Percentiles rank a stretch among this genome's conserved stretches.
Evolutionary conservation across 2,888 invertebrate species (phyloP).

Genomic region (Sicus ferrugineus): DNA sequence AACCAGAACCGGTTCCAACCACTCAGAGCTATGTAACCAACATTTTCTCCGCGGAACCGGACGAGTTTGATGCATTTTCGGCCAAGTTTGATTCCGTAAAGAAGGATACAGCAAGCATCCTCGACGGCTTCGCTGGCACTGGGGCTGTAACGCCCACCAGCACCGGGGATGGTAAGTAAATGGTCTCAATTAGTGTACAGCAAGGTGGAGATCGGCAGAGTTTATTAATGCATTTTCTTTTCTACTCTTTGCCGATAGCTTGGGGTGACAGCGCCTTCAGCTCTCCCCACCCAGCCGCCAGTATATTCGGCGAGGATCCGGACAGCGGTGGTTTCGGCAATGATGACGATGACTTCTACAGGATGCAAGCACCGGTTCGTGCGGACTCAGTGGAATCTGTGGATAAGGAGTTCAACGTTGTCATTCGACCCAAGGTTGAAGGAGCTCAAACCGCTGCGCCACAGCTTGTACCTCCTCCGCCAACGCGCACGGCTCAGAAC

Average conservation of each 20-base stretch:
- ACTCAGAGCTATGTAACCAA: conserved; percentile 46
- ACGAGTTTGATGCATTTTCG: conserved; percentile 87
- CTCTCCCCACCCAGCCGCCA: conserved; percentile 52
- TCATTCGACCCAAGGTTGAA: conserved; percentile 71
- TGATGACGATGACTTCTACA: conserved; percentile 79
- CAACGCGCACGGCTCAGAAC: conserved; percentile 46
- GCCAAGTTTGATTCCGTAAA: conserved; percentile 80
- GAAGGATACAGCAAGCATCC: conserved; percentile 61
- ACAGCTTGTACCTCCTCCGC: conserved; percentile 75
- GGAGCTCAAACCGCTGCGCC: conserved; percentile 70
- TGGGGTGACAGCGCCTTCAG: conserved; percentile 63
- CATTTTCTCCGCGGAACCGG: conserved; percentile 65
- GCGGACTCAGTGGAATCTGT: conserved; percentile 78
- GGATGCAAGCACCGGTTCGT: conserved; percentile 76
- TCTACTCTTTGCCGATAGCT: conserved; percentile 48
- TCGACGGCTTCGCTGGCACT: conserved; percentile 60
- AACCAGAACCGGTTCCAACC: conserved; percentile 56
- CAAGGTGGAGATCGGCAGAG: not conserved
- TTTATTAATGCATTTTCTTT: not conserved
- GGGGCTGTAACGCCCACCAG: conserved; percentile 58
- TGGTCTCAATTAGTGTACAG: not conserved
- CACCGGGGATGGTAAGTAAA: conserved; percentile 58
- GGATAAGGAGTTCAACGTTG: conserved; percentile 81
- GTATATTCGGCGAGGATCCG: conserved; percentile 56
- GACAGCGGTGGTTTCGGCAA: conserved; percentile 71